Evolutionary conservation across 2,888 invertebrate species (phyloP), one percentile per base, ranked within the genome.

Genomic region (Falcaria lacertinaria): DNA sequence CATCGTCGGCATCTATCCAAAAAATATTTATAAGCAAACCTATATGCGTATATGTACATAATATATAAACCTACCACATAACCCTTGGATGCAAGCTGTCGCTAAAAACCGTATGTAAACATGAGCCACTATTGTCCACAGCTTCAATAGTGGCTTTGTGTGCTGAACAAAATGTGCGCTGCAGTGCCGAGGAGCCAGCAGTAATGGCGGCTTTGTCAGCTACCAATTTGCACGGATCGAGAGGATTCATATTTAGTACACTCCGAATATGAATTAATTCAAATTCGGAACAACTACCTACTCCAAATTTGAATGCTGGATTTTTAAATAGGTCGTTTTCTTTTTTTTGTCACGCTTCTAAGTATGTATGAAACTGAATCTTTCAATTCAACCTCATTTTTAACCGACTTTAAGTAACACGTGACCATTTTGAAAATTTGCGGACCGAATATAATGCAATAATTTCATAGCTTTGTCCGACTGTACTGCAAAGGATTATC

Each of bases 81-180:
- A 28, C 28, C 28, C 28, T 28, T 28, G 66, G 48, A 51, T 41
- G 57, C 74, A 68, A 69, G 67, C 74, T 75, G 74, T 63, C 72
- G 49, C 50, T 43, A 64, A 58, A 63, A 64, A 51, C 55, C 57
- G 69, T 22, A 37, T 75, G 74, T 74, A 75, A 71, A 78, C 80
- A 69, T 55, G 46, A 65, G 66, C 66, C 66, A 69, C 77, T 71
- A 80, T 82, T 82, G 81, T 83, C 71, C 69, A 50, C 59, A 58
- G 52, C 52, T 76, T 80, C 75, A 77, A 80, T 79, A 68, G 64
- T 63, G 51, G 77, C 51, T 68, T 74, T 74, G 70, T 76, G 47
- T 40, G 34, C 13, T 1, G 36, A 1, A 22, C 37, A 37, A 28
- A 28, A 28, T 28, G 28, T 28, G 49, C 43, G 49, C 49, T 54